These are phyloP conservation scores for Trichomycterus rosablanca DNA, from an alignment of 2,113 vertebrate genomes.

Conservation along the genomic window DNA sequence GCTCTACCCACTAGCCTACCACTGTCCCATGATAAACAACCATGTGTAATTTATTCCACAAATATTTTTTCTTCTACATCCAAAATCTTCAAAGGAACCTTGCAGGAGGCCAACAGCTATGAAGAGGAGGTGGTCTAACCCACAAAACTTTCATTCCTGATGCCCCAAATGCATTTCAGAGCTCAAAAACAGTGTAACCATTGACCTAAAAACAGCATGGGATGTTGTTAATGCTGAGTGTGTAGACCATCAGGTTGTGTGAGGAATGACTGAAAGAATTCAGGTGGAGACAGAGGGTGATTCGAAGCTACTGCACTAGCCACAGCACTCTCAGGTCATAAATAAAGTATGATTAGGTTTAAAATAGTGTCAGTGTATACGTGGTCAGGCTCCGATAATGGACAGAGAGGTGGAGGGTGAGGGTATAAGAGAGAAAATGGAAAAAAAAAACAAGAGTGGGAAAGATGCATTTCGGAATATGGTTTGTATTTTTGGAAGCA, in stretches of 20 bases:
- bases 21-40: too few relatives aligned
- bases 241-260: constrained; percentile 21
- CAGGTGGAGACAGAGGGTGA: constrained; percentile 34
- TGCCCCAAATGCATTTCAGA: too few relatives aligned
- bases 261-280: constrained; percentile 8
- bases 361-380: constrained; percentile 37
- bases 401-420: neutral
- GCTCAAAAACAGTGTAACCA: constrained; percentile 62
- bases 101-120: neutral
- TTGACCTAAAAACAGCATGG: constrained; percentile 58
- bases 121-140: constrained; percentile 11
- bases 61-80: too few relatives aligned
- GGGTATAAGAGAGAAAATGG: neutral
- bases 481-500: neutral
- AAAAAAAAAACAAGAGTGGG: too few relatives aligned
- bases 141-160: constrained; percentile 51
- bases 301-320: constrained; percentile 41
- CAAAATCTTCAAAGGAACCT: too few relatives aligned
- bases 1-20: too few relatives aligned
- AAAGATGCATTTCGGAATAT: neutral
- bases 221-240: constrained; percentile 53
- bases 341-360: constrained; percentile 60
- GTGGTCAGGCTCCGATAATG: constrained; percentile 15
- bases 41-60: too few relatives aligned
- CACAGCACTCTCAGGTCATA: constrained; percentile 34